Evolutionary conservation across 2,113 vertebrate species (phyloP).

Genomic region (Cynoglossus semilaevis): DNA sequence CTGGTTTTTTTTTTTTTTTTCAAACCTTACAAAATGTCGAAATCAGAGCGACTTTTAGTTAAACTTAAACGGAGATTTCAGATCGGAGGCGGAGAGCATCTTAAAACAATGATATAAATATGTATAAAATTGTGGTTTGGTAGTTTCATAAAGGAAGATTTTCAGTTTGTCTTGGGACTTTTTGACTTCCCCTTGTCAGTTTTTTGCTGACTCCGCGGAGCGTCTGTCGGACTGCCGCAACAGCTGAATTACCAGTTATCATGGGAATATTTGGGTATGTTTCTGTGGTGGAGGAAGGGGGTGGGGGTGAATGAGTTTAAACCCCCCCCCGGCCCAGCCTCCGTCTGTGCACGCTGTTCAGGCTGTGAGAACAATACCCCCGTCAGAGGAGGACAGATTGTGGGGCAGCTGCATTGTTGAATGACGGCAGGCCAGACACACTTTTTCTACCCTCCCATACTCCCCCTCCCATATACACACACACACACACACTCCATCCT

Average conservation of each 20-base stretch:
- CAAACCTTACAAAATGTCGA: too few relatives aligned
- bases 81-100: too few relatives aligned
- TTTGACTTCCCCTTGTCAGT: conserved; percentile 34
- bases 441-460: conserved; percentile 76
- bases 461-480: conserved; percentile 35
- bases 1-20: too few relatives aligned
- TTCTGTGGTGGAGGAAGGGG: conserved; percentile 36
- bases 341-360: conserved; percentile 81
- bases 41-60: too few relatives aligned
- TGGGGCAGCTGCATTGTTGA: conserved; percentile 93
- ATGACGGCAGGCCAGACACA: conserved; percentile 89
- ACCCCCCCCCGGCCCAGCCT: conserved; percentile 58
- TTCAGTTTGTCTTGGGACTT: not conserved
- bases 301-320: conserved; percentile 63
- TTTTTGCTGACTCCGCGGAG: conserved; percentile 58
- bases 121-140: too few relatives aligned
- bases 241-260: conserved; percentile 72
- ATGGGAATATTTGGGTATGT: conserved; percentile 20
- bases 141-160: not conserved
- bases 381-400: conserved; percentile 88
- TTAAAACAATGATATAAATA: too few relatives aligned
- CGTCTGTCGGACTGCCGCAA: conserved; percentile 58
- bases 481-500: conserved; percentile 39
- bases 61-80: too few relatives aligned
- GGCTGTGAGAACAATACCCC: conserved; percentile 85